These are phyloP conservation scores for Nothocercus nigrocapillus DNA, from an alignment of 2,113 vertebrate genomes.

Conservation along the genomic window DNA sequence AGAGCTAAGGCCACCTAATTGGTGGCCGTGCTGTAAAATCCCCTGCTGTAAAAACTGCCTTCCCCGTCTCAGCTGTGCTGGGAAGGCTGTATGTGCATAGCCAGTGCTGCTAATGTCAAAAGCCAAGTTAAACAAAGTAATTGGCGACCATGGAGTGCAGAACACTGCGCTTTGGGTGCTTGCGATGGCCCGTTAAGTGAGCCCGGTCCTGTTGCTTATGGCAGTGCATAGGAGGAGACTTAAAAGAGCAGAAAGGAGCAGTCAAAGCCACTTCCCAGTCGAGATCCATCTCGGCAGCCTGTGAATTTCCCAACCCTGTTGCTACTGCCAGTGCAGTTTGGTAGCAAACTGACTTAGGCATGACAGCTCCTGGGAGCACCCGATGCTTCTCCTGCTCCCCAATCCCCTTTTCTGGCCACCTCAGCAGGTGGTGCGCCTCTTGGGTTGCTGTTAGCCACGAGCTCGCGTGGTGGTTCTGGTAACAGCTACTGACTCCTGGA, in stretches of 20 bases:
- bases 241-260: constrained; percentile 12
- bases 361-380: background rate
- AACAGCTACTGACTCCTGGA: background rate
- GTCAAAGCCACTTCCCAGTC: background rate
- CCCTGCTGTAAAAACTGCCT: background rate
- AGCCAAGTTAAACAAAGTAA: background rate
- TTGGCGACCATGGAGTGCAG: background rate
- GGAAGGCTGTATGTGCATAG: background rate
- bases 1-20: background rate
- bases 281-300: background rate
- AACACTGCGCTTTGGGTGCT: background rate
- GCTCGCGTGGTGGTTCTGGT: background rate
- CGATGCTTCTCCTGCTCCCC: background rate
- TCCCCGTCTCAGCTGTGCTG: background rate
- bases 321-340: background rate
- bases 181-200: constrained; percentile 7
- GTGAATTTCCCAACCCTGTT: background rate
- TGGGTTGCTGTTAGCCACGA: background rate
- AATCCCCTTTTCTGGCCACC: background rate
- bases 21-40: background rate
- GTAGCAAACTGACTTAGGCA: background rate
- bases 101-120: background rate
- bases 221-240: background rate
- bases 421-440: background rate
- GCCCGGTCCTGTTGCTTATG: constrained; percentile 6